Base-by-base conservation (phyloP, 1,140 invertebrate species). In the Drosophila virilis region DNA sequence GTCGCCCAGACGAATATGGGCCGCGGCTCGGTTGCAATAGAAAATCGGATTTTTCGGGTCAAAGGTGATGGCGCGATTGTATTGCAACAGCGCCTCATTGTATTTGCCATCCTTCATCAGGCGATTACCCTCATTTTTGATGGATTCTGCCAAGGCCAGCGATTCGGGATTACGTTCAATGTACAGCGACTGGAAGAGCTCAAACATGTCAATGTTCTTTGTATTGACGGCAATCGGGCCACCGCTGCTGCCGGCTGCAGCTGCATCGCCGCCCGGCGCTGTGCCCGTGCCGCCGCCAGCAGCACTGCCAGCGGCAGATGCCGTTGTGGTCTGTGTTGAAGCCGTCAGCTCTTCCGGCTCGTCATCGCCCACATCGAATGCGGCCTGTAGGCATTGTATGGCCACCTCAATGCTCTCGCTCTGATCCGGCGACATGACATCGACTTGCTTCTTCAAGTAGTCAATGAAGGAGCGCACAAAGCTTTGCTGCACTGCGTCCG, bases 21-120 rank as follows among this genome's bases (percentile, higher is more conserved):
- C 97, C 8, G 98, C 98, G 50, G 98, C 98, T 77, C 98, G 95
- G 92, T 99, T 99, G 91, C 98, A 98, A 93, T 97, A 99, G 92
- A 96, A 99, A n/a, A 99, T 96, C 4, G 97, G 95, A 94, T 99
- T 99, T 61, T 94, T 95, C 9, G 94, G 94, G 92, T 98, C 97
- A 40, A 98, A 92, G 74, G 96, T 93, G 72, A 99, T 97, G 12
- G 98, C 98, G 76, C 95, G 95, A 76, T 96, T 95, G 91, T 99
- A 98, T 88, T 95, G 95, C 6, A 95, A 93, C 15, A 98, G 84
- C 6, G 98, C 98, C 93, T 97, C 97, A 9, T 94, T 93, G 92
- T 95, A 96, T 78, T 95, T 95, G 42, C 96, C 95, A 42, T 94
- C 93, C 90, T 97, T 97, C 96, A 99, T 98, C 6, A 96, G 93